These are phyloP conservation scores for Volucella bombylans DNA, from an alignment of 2,888 invertebrate genomes.

Conservation along the genomic window DNA sequence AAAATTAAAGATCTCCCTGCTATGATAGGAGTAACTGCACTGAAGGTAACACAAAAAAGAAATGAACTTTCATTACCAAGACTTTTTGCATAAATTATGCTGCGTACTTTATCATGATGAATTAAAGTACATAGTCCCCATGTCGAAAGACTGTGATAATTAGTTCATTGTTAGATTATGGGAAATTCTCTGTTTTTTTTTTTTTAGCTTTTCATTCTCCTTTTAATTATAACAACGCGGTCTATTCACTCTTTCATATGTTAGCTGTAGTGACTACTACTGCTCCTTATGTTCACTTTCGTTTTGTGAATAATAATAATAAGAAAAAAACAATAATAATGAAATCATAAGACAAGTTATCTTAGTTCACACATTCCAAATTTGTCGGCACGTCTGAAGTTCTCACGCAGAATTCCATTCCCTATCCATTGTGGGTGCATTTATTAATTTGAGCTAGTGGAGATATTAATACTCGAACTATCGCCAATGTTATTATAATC, in stretches of 20 bases:
- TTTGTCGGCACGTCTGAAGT: neutral
- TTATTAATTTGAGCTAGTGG: neutral
- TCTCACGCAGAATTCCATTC: constrained; percentile 18
- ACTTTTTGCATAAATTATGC: constrained; percentile 53
- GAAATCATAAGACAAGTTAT: constrained; percentile 38
- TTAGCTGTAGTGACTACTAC: neutral
- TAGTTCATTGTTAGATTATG: constrained; percentile 67
- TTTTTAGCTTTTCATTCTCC: constrained; percentile 23
- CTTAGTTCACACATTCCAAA: constrained; percentile 38
- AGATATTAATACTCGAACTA: constrained; percentile 31
- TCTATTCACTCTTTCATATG: constrained; percentile 19
- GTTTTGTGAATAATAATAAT: constrained; percentile 27
- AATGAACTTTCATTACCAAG: constrained; percentile 63
- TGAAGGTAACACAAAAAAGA: constrained; percentile 15
- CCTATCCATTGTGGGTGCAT: neutral
- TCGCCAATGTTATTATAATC: constrained; percentile 11
- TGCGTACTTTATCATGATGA: constrained; percentile 45
- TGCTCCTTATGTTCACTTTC: constrained; percentile 56
- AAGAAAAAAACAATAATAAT: constrained; percentile 18
- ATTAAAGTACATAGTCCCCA: constrained; percentile 29
- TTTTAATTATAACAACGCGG: constrained; percentile 46
- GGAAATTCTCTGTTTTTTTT: constrained; percentile 28
- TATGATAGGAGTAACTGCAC: constrained; percentile 44
- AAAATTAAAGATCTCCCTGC: constrained; percentile 34
- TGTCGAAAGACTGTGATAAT: constrained; percentile 58